Evolutionary conservation across 1,140 invertebrate species (phyloP).

Genomic region (Orius insidiosus): DNA sequence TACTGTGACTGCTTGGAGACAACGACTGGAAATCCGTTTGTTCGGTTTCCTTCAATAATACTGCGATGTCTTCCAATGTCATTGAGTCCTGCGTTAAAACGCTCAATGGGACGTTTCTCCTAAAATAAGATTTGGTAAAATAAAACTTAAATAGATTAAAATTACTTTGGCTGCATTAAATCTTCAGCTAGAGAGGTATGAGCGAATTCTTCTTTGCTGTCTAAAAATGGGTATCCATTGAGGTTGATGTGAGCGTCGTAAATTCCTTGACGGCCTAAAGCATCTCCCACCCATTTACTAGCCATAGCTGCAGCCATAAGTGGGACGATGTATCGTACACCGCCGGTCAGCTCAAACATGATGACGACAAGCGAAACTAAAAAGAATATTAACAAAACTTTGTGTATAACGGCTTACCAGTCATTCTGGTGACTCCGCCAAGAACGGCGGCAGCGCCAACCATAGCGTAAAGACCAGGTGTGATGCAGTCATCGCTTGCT

Average conservation of each 20-base stretch:
- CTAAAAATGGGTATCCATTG: conserved; percentile 96
- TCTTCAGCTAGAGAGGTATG: conserved; percentile 95
- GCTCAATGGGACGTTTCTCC: conserved; percentile 72
- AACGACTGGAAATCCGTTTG: conserved; percentile 99
- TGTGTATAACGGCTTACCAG: conserved; percentile 74
- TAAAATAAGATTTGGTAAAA: conserved; percentile 25
- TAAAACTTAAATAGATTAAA: background rate
- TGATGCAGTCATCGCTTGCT: conserved; percentile 85
- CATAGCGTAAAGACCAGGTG: conserved; percentile 97
- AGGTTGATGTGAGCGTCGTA: conserved; percentile 97
- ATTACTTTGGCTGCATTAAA: conserved; percentile 88
- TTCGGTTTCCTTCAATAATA: conserved; percentile 80
- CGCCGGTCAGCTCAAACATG: conserved; percentile 98
- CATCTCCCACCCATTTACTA: conserved; percentile 99
- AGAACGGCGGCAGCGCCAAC: conserved; percentile 97
- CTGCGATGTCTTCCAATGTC: conserved; percentile 90
- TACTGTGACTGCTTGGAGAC: conserved; percentile 92
- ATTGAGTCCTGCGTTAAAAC: conserved; percentile 93
- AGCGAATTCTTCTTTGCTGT: conserved; percentile 96
- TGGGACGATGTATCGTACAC: conserved; percentile 94
- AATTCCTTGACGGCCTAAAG: conserved; percentile 79
- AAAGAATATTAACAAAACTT: conserved; percentile 9
- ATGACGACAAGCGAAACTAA: conserved; percentile 93
- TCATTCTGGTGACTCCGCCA: conserved; percentile 96
- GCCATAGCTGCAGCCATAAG: conserved; percentile 99